These are phyloP conservation scores for Hydrotaea cyrtoneurina DNA, from an alignment of 2,888 invertebrate species.

Conservation along the genomic window DNA sequence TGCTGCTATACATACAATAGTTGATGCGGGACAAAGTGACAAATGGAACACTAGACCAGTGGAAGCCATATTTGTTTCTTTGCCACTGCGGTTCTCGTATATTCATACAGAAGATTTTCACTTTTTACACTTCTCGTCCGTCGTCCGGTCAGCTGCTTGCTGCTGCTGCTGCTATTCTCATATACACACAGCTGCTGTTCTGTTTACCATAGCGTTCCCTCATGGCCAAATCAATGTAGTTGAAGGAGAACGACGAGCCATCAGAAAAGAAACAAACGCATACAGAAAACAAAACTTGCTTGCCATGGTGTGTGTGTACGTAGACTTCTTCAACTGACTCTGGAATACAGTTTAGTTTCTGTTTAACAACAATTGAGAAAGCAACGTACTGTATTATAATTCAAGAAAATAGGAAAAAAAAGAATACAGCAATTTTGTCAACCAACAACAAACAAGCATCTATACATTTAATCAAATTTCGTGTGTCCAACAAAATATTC, in stretches of 20 bases:
- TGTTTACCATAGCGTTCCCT: constrained; percentile 47
- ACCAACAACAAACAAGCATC: background rate
- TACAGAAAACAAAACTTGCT: constrained; percentile 9
- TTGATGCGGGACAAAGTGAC: background rate
- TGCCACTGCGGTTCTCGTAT: constrained; percentile 40
- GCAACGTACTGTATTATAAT: constrained; percentile 45
- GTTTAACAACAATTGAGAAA: constrained; percentile 68
- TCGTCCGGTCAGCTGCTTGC: constrained; percentile 33
- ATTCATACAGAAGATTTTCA: constrained; percentile 43
- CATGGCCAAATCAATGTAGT: constrained; percentile 57
- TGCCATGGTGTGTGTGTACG: constrained; percentile 27
- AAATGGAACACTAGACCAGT: constrained; percentile 12
- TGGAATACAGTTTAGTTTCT: constrained; percentile 69
- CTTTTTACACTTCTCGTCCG: constrained; percentile 29
- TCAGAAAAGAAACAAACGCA: constrained; percentile 38
- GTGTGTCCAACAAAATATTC: constrained; percentile 22
- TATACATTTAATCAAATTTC: constrained; percentile 38
- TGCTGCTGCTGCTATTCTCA: background rate
- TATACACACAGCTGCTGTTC: constrained; percentile 31
- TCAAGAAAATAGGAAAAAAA: constrained; percentile 11
- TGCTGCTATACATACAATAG: background rate
- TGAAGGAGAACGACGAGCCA: constrained; percentile 44
- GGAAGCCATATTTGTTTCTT: constrained; percentile 68
- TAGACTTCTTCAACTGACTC: constrained; percentile 40
- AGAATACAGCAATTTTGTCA: constrained; percentile 15